A percentile compares a stretch with the other conserved stretches of the same genome.
Evolutionary conservation across 2,888 invertebrate genomes (phyloP).

Genomic region (Sicus ferrugineus): DNA sequence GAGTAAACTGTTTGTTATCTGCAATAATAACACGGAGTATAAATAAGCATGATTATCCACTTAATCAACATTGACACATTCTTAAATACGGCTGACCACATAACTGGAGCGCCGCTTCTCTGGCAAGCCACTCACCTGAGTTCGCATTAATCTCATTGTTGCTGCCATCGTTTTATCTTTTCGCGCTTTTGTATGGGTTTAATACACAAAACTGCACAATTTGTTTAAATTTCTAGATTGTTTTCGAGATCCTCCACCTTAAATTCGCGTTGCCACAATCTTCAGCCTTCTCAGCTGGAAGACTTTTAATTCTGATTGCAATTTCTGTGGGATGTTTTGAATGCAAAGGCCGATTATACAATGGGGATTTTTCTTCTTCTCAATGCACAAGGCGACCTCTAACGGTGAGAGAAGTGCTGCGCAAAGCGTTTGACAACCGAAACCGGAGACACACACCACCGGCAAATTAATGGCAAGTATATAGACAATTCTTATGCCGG

Average conservation of each 20-base stretch:
- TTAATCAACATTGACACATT: not conserved
- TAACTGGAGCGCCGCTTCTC: slow-evolving; percentile 24
- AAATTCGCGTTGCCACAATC: slow-evolving; percentile 50
- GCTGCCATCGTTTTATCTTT: slow-evolving; percentile 53
- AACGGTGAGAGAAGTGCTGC: not conserved
- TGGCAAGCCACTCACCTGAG: slow-evolving; percentile 54
- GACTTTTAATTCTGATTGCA: slow-evolving; percentile 59
- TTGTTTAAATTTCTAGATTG: slow-evolving; percentile 8
- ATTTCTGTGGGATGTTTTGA: slow-evolving; percentile 1
- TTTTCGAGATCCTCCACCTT: slow-evolving; percentile 34
- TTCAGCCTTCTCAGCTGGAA: slow-evolving; percentile 66
- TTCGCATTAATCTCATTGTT: slow-evolving; percentile 54
- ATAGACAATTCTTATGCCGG: no score
- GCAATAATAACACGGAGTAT: not conserved
- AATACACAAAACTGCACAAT: no score
- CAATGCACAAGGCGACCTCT: not conserved
- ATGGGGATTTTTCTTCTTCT: not conserved
- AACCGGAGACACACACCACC: no score
- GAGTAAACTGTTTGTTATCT: not conserved
- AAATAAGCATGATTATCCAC: not conserved
- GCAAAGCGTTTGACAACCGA: not conserved
- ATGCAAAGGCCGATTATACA: not conserved
- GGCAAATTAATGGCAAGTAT: no score
- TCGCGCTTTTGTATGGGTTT: no score
- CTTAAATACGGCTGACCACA: not conserved